Percentiles rank a stretch among this genome's conserved stretches.
phyloP scores from a whole-genome alignment of 2,888 invertebrate species.

The Limenitis camilla region DNA sequence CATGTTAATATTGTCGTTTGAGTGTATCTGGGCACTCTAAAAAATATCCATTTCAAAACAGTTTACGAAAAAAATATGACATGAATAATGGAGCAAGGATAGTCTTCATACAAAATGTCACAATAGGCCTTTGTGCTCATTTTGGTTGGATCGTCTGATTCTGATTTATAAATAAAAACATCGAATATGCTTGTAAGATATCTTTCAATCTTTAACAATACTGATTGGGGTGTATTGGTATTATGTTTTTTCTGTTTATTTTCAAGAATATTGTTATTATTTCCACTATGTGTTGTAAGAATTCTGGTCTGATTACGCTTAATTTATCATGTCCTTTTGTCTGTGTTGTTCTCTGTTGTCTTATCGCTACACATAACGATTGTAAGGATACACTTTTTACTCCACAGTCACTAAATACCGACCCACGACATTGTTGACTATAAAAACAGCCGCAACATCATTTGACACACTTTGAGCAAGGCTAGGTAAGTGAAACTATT shows the following conservation, averaged over 20 bases:
- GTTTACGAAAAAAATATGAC: constrained; percentile 5
- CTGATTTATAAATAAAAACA: constrained; percentile 1
- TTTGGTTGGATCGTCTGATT: background rate
- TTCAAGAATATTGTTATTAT: background rate
- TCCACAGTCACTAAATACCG: too few relatives aligned
- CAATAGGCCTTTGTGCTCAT: constrained; percentile 4
- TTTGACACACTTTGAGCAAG: too few relatives aligned
- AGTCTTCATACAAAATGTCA: background rate
- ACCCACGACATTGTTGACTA: too few relatives aligned
- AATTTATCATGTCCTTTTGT: too few relatives aligned
- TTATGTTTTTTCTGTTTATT: background rate
- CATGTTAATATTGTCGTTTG: background rate
- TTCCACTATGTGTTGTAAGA: background rate
- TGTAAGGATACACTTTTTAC: too few relatives aligned
- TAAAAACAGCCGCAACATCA: too few relatives aligned
- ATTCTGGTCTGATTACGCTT: too few relatives aligned
- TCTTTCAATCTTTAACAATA: background rate
- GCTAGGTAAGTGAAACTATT: too few relatives aligned
- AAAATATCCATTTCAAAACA: background rate
- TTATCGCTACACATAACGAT: too few relatives aligned
- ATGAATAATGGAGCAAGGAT: constrained; percentile 15
- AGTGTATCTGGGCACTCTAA: too few relatives aligned
- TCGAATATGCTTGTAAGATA: background rate
- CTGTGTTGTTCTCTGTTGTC: too few relatives aligned
- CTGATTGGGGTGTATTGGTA: background rate